Evolutionary conservation across 2,888 invertebrate genomes (phyloP).

Genomic region (Cheilosia vernalis): DNA sequence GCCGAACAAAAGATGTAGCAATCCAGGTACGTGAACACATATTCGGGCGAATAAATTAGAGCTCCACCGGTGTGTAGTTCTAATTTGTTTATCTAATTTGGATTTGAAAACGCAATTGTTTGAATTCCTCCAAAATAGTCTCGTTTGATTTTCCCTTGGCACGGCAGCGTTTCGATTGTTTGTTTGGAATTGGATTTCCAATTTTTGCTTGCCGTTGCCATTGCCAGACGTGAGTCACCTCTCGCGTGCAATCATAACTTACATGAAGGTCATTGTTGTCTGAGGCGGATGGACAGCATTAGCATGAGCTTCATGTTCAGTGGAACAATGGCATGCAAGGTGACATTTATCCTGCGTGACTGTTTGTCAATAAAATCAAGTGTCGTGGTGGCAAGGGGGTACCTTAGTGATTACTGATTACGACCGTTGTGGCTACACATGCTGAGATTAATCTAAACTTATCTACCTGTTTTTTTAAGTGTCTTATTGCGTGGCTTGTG

Average conservation of each 20-base stretch:
- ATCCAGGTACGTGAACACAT: constrained; percentile 21
- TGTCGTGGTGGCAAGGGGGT: background rate
- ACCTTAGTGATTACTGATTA: background rate
- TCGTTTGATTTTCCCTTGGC: background rate
- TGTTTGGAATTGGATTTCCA: constrained; percentile 13
- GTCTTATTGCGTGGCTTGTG: no score
- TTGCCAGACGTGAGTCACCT: constrained; percentile 48
- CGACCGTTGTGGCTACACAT: no score
- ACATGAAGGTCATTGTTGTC: constrained; percentile 69
- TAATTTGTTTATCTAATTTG: constrained; percentile 16
- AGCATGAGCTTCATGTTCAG: constrained; percentile 7
- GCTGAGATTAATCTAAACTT: no score
- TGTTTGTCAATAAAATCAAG: constrained; percentile 8
- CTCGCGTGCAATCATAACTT: constrained; percentile 44
- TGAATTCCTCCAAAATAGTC: constrained; percentile 26
- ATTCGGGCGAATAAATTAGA: constrained; percentile 30
- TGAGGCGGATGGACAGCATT: constrained; percentile 27
- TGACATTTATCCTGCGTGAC: constrained; percentile 42
- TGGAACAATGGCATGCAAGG: constrained; percentile 9
- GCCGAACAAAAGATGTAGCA: constrained; percentile 18
- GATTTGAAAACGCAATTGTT: constrained; percentile 10
- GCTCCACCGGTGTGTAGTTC: background rate
- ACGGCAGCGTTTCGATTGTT: background rate
- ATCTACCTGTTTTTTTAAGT: no score
- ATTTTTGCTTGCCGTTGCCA: background rate